Percentiles rank a stretch among this genome's conserved stretches.
Evolutionary conservation across 2,888 invertebrate species (phyloP).

Genomic region (Criorhina ranunculi): DNA sequence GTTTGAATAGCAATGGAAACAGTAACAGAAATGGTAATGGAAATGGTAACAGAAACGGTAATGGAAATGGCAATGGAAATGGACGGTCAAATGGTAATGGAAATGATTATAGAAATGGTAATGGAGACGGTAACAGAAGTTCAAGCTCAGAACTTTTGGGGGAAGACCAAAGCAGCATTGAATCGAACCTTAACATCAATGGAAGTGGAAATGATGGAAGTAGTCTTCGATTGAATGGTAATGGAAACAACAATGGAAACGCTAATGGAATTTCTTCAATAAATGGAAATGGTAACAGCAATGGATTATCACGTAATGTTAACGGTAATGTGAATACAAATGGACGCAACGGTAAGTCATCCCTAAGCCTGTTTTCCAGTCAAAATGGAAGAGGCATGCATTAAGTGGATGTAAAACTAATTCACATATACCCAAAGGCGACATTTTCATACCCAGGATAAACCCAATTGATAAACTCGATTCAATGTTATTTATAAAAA

Average conservation of each 20-base stretch:
- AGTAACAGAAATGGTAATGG: slow-evolving; percentile 18
- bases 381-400: slow-evolving; percentile 50
- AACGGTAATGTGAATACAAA: slow-evolving; percentile 58
- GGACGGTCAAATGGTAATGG: neutral
- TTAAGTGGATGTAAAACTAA: neutral
- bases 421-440: slow-evolving; percentile 29
- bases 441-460: slow-evolving; percentile 62
- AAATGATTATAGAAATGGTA: slow-evolving; percentile 46
- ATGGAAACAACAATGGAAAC: slow-evolving; percentile 50
- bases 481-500: slow-evolving; percentile 66
- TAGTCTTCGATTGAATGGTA: slow-evolving; percentile 5
- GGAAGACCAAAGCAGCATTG: no score
- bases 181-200: slow-evolving; percentile 13
- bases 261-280: slow-evolving; percentile 13
- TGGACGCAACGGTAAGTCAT: slow-evolving; percentile 64
- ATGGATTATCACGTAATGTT: slow-evolving; percentile 54
- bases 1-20: slow-evolving; percentile 16
- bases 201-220: slow-evolving; percentile 34
- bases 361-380: slow-evolving; percentile 2
- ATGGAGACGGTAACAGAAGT: slow-evolving; percentile 50
- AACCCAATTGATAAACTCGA: slow-evolving; percentile 59
- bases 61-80: slow-evolving; percentile 48
- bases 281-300: slow-evolving; percentile 37
- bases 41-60: slow-evolving; percentile 73
- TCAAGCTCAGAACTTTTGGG: no score